Evolutionary conservation across 2,797 vertebrate species (phyloP).

Genomic region (Hirundo rustica): DNA sequence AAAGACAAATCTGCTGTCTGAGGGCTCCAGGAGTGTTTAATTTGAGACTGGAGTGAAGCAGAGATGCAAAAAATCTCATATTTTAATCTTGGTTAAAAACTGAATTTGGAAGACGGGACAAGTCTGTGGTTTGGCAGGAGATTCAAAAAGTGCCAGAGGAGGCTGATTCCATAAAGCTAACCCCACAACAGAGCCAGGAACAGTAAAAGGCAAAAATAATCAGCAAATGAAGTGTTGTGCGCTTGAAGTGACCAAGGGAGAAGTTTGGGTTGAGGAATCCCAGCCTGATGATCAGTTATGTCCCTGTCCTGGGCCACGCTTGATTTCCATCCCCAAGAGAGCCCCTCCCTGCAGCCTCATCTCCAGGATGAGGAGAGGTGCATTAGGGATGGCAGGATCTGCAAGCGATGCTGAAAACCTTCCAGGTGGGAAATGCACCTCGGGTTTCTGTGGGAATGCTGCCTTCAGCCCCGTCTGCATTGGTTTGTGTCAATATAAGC

Average conservation of each 20-base stretch:
- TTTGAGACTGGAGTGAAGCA: background rate
- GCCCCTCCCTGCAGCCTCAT: background rate
- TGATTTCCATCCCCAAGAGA: rapidly evolving
- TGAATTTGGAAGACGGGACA: background rate
- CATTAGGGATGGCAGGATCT: background rate
- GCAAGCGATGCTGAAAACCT: background rate
- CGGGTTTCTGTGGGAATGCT: background rate
- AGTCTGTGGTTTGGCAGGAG: background rate
- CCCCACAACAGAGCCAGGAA: background rate
- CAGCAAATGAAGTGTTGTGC: background rate
- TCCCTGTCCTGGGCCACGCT: background rate
- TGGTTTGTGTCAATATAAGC: background rate
- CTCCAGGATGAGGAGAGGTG: background rate
- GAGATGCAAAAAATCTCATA: background rate
- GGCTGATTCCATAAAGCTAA: background rate
- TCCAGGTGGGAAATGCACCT: constrained; percentile 1
- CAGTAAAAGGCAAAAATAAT: background rate
- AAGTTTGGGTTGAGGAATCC: background rate
- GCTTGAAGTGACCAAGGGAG: background rate
- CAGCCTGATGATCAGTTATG: background rate
- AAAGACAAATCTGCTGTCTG: background rate
- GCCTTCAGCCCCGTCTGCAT: background rate
- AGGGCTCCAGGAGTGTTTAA: background rate
- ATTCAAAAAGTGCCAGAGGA: background rate
- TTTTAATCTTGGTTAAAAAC: background rate